Conservation (phyloP, 2,888 invertebrate genomes). For the Troides aeacus region DNA sequence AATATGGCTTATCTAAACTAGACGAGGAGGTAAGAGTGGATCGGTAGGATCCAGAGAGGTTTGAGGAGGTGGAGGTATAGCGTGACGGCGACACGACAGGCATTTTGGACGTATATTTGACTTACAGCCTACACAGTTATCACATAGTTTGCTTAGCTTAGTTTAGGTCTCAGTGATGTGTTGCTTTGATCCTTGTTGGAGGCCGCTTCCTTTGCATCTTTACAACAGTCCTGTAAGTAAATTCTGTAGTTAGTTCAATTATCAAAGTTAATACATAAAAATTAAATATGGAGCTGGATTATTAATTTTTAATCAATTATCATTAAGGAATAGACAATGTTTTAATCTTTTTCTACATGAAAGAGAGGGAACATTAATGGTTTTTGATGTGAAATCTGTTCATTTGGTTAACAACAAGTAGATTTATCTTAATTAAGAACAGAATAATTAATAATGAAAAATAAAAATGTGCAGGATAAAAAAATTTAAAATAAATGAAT, state of each 20-base stretch:
- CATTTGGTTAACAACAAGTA: too few relatives aligned
- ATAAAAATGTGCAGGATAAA: too few relatives aligned
- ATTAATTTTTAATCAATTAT: not conserved
- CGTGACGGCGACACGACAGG: conserved; percentile 81
- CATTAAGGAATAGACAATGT: too few relatives aligned
- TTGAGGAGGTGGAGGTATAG: conserved; percentile 63
- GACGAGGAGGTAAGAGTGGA: conserved; percentile 69
- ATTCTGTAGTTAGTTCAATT: too few relatives aligned
- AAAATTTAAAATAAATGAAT: too few relatives aligned
- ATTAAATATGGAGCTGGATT: not conserved
- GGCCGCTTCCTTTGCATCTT: conserved; percentile 66
- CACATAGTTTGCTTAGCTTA: conserved; percentile 37
- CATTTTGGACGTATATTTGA: conserved; percentile 57
- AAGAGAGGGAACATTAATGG: too few relatives aligned
- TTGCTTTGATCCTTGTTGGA: conserved; percentile 59
- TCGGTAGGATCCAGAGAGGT: conserved; percentile 73
- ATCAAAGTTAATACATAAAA: too few relatives aligned
- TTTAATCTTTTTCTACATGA: too few relatives aligned
- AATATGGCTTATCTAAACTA: conserved; percentile 79
- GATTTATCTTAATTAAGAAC: too few relatives aligned
- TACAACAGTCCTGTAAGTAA: conserved; percentile 54
- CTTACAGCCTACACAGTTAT: conserved; percentile 32
- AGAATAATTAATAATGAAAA: too few relatives aligned
- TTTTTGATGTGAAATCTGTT: too few relatives aligned
- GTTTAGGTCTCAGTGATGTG: conserved; percentile 27